These are phyloP conservation scores for Theristus sp. DNA, from an alignment of 2,888 invertebrate species.

Conservation along the genomic window DNA sequence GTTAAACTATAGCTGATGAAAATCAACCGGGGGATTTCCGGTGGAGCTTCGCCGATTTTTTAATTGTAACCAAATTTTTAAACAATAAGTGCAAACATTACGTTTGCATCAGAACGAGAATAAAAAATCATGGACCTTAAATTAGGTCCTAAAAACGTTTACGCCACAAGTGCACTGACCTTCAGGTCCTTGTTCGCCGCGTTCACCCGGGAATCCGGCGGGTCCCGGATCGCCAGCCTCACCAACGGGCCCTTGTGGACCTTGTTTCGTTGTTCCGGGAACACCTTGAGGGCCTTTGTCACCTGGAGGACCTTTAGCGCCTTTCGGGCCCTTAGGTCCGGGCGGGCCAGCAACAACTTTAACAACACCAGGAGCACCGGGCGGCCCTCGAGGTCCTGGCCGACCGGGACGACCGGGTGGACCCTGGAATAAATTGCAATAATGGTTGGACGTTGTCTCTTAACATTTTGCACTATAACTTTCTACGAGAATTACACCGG, in stretches of 20 bases:
- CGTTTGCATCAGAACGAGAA: too few relatives aligned
- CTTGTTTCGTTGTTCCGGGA: background rate
- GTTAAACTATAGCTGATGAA: too few relatives aligned
- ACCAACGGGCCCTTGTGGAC: conserved; percentile 7
- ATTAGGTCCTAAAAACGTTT: too few relatives aligned
- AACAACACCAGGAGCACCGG: conserved; percentile 13
- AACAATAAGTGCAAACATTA: too few relatives aligned
- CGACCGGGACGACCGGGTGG: background rate
- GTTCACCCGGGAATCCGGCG: background rate
- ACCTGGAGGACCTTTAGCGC: background rate
- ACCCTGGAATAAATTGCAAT: conserved; percentile 3
- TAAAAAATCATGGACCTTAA: too few relatives aligned
- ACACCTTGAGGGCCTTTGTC: background rate
- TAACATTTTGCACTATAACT: too few relatives aligned
- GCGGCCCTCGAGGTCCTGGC: conserved; percentile 9
- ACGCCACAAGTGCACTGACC: background rate
- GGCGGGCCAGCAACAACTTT: background rate
- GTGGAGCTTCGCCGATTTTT: too few relatives aligned
- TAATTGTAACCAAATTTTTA: too few relatives aligned
- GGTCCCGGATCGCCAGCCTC: conserved; percentile 3
- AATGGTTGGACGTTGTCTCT: background rate
- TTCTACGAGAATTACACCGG: too few relatives aligned
- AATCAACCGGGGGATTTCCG: too few relatives aligned
- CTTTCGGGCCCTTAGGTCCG: conserved; percentile 4
- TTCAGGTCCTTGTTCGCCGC: conserved; percentile 5